These are phyloP conservation scores for Stichopus chloronotus DNA, from an alignment of 35 echinoderm and acorn worm species.

Conservation along the genomic window DNA sequence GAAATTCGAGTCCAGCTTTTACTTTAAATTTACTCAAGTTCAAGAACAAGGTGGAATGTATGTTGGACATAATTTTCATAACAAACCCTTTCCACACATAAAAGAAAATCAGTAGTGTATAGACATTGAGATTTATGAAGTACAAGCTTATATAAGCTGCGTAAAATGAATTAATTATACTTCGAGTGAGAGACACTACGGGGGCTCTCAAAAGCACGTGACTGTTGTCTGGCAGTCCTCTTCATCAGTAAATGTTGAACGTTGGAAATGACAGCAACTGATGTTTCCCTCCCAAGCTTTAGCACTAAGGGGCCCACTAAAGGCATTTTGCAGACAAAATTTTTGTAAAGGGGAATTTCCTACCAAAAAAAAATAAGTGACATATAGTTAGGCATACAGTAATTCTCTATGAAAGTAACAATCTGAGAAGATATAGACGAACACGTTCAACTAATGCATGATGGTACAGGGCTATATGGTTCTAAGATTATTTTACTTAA, in stretches of 20 bases:
- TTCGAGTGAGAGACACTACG: background rate
- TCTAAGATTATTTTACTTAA: no score
- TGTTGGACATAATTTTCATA: background rate
- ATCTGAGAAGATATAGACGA: no score
- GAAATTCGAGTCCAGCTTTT: no score
- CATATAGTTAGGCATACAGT: no score
- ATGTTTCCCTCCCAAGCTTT: background rate
- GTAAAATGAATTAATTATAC: background rate
- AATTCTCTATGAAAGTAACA: no score
- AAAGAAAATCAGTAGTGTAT: background rate
- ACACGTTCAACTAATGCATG: no score
- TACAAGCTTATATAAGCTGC: background rate
- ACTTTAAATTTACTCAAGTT: no score
- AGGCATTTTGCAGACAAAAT: background rate
- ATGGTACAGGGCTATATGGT: no score
- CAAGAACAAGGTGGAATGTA: no score
- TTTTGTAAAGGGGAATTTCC: no score
- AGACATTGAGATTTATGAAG: background rate
- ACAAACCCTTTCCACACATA: background rate
- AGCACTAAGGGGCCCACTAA: background rate
- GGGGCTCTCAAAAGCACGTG: background rate
- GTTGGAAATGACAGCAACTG: background rate
- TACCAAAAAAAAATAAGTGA: no score
- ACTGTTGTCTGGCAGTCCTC: background rate
- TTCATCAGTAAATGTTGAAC: background rate